Conservation (phyloP, 64 coral and sea anemone species). For the Platygyra sinensis region DNA sequence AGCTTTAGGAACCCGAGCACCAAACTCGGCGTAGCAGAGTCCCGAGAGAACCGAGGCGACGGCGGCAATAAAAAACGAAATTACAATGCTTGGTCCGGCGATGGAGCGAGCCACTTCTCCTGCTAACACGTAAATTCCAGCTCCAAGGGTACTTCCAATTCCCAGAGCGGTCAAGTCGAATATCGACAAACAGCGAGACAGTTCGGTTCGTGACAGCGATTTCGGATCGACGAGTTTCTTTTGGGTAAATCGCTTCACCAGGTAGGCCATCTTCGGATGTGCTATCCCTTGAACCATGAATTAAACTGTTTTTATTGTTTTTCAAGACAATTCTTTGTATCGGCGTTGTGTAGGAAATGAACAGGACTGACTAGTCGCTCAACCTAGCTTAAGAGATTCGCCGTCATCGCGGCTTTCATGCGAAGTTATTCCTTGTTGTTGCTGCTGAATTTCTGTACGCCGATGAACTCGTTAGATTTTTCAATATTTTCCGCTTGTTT, state of each 20-base stretch:
- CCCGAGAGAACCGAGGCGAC: slow-evolving; percentile 93
- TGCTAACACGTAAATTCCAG: slow-evolving; percentile 91
- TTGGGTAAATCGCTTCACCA: slow-evolving; percentile 54
- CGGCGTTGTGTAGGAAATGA: neutral
- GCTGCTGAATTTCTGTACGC: no score
- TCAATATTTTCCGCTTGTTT: no score
- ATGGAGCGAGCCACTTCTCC: slow-evolving; percentile 85
- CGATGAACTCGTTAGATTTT: no score
- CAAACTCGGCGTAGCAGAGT: slow-evolving; percentile 98
- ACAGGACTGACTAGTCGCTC: neutral
- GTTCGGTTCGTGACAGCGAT: slow-evolving; percentile 49
- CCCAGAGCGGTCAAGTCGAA: slow-evolving; percentile 81
- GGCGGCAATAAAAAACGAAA: slow-evolving; percentile 94
- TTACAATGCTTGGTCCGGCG: slow-evolving; percentile 81
- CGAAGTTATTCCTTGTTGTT: no score
- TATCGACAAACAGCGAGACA: slow-evolving; percentile 86
- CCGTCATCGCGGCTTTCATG: neutral
- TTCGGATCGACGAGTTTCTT: slow-evolving; percentile 78
- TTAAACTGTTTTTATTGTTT: neutral
- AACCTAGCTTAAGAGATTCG: neutral
- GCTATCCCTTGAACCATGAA: slow-evolving; percentile 34
- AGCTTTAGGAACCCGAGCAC: slow-evolving; percentile 91
- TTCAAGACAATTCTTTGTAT: neutral
- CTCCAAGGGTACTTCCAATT: slow-evolving; percentile 80
- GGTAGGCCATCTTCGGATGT: slow-evolving; percentile 57